Percentiles rank a stretch among this genome's conserved stretches.
Evolutionary conservation across 2,113 vertebrate species (phyloP).

Genomic region (Rafetus swinhoei): DNA sequence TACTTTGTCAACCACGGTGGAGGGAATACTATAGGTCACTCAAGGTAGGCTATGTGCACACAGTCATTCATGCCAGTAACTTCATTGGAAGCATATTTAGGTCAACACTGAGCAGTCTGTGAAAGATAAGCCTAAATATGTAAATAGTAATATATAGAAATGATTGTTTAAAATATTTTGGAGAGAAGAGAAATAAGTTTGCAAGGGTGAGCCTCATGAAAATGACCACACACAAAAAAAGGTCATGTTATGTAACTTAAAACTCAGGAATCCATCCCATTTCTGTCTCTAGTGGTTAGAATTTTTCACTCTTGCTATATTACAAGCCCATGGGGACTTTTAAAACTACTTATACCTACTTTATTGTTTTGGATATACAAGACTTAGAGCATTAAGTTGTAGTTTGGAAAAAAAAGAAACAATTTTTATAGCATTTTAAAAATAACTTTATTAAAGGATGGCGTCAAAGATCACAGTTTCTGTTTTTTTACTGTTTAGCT

Average conservation of each 20-base stretch:
- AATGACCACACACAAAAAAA: conserved; percentile 47
- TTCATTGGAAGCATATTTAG: neutral
- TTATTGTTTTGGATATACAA: conserved; percentile 75
- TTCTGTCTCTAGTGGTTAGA: conserved; percentile 71
- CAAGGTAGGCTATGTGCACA: neutral
- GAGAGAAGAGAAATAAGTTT: conserved; percentile 32
- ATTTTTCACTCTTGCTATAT: conserved; percentile 69
- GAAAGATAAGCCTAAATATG: neutral
- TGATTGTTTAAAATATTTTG: conserved; percentile 27
- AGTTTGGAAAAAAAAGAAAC: conserved; percentile 60
- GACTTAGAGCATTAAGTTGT: conserved; percentile 68
- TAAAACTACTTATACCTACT: conserved; percentile 76
- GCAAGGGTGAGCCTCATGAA: neutral
- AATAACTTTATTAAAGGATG: conserved; percentile 73
- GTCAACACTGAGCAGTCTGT: neutral
- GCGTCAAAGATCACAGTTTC: conserved; percentile 73
- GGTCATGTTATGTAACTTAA: conserved; percentile 55
- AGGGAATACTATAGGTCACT: neutral
- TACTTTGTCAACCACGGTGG: neutral
- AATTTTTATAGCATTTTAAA: conserved; percentile 72
- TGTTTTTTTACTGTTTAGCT: conserved; percentile 65
- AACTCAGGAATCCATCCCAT: conserved; percentile 64
- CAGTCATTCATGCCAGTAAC: neutral
- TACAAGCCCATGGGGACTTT: conserved; percentile 72
- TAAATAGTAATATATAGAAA: conserved; percentile 11